Conservation (phyloP, 1,140 invertebrate species). For the Tigriopus japonicus region DNA sequence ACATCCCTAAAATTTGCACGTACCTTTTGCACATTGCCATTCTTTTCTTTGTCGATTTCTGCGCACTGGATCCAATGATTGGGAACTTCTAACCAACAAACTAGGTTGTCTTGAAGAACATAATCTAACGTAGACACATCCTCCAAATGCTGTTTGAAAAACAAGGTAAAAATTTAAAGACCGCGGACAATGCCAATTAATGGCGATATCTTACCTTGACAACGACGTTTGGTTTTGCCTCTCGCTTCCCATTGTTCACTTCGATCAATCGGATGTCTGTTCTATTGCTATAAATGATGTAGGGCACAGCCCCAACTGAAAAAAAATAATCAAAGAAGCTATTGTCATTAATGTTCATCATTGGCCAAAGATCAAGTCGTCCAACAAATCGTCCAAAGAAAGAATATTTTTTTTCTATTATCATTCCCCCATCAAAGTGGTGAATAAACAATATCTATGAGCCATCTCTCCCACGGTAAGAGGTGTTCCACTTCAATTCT, state of each 20-base stretch:
- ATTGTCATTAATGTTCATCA: no score
- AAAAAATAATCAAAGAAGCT: no score
- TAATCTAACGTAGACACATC: conserved; percentile 8
- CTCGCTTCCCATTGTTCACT: not conserved
- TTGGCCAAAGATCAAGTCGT: no score
- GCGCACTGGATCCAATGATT: conserved; percentile 4
- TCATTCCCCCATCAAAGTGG: no score
- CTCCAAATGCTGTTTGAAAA: conserved; percentile 1
- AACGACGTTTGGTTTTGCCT: conserved; percentile 4
- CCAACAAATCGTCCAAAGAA: no score
- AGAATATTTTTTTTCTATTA: no score
- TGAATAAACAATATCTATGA: no score
- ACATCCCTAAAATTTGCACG: not conserved
- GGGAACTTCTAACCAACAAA: conserved; percentile 12
- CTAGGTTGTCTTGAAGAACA: not conserved
- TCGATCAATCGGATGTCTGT: conserved; percentile 12
- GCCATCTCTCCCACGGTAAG: no score
- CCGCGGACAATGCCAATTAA: no score
- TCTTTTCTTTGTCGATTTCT: conserved; percentile 3
- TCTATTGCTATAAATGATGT: conserved; percentile 4
- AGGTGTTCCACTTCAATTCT: no score
- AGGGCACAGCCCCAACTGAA: not conserved
- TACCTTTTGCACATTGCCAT: conserved; percentile 6
- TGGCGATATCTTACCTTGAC: not conserved
- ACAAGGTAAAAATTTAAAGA: not conserved